These are phyloP conservation scores for Drosophila nigrodunni DNA, from an alignment of 1,140 invertebrate genomes.

Conservation along the genomic window DNA sequence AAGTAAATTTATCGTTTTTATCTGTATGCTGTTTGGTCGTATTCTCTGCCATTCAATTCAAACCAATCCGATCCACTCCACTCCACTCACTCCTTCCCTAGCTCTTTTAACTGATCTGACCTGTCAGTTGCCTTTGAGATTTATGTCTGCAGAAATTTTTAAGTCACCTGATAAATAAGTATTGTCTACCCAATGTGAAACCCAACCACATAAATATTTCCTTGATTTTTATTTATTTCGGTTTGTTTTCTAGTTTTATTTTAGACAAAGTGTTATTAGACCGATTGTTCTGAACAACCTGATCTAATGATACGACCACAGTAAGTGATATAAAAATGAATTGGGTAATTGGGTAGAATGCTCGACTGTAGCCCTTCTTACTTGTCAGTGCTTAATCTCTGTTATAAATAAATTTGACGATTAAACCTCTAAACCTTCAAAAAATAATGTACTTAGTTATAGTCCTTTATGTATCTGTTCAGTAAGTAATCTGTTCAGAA, in stretches of 20 bases:
- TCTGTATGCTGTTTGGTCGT: constrained; percentile 5
- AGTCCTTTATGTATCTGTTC: too few species aligned
- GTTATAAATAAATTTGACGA: too few species aligned
- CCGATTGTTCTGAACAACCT: constrained; percentile 2
- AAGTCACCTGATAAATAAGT: constrained; percentile 68
- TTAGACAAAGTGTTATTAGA: constrained; percentile 21
- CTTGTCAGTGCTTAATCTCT: too few species aligned
- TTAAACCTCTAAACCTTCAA: too few species aligned
- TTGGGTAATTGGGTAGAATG: too few species aligned
- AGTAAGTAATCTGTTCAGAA: not conserved
- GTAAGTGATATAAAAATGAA: too few species aligned
- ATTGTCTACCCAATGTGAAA: constrained; percentile 49
- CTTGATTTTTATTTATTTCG: constrained; percentile 21
- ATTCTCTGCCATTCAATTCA: too few species aligned
- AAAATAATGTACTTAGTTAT: too few species aligned
- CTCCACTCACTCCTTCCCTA: constrained; percentile 7
- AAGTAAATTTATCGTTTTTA: constrained; percentile 29
- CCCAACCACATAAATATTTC: constrained; percentile 30
- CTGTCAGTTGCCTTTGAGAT: constrained; percentile 65
- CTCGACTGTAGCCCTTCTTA: too few species aligned
- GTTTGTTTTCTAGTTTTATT: constrained; percentile 30
- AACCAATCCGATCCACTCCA: not conserved
- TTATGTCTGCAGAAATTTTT: constrained; percentile 68
- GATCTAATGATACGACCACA: not conserved
- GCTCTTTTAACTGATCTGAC: constrained; percentile 25